Conservation (phyloP, 2,113 vertebrate species). For the Cephalopholis sonnerati region DNA sequence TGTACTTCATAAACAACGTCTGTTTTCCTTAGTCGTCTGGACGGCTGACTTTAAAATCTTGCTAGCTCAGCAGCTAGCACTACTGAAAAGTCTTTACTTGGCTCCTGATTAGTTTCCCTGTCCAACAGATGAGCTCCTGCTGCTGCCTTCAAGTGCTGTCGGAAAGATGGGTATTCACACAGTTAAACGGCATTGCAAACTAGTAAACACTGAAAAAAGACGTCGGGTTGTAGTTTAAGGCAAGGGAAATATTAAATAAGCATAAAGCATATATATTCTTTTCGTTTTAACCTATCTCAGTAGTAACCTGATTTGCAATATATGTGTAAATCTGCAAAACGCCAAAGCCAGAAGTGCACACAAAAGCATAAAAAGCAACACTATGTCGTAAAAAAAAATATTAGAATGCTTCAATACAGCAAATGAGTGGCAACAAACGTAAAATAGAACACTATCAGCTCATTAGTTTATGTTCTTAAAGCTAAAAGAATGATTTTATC, state of each 20-base stretch:
- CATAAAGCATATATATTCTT: no score
- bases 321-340: not conserved
- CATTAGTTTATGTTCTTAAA: not conserved
- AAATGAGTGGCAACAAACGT: not conserved
- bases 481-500: not conserved
- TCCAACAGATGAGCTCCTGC: constrained; percentile 80
- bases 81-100: constrained; percentile 73
- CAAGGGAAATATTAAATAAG: no score
- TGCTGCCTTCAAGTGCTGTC: constrained; percentile 56
- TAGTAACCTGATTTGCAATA: no score
- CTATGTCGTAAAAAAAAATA: not conserved
- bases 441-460: not conserved
- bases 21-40: not conserved
- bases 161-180: not conserved
- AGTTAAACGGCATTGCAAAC: not conserved
- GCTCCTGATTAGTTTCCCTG: constrained; percentile 80
- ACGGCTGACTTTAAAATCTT: constrained; percentile 46
- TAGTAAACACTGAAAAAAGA: not conserved
- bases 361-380: not conserved
- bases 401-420: not conserved
- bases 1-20: constrained; percentile 21
- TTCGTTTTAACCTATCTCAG: no score
- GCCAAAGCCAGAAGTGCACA: not conserved
- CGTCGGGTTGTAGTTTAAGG: no score
- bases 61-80: constrained; percentile 64